phyloP scores from a whole-genome alignment of 2,113 vertebrate genomes.

The Alaudala cheleensis region DNA sequence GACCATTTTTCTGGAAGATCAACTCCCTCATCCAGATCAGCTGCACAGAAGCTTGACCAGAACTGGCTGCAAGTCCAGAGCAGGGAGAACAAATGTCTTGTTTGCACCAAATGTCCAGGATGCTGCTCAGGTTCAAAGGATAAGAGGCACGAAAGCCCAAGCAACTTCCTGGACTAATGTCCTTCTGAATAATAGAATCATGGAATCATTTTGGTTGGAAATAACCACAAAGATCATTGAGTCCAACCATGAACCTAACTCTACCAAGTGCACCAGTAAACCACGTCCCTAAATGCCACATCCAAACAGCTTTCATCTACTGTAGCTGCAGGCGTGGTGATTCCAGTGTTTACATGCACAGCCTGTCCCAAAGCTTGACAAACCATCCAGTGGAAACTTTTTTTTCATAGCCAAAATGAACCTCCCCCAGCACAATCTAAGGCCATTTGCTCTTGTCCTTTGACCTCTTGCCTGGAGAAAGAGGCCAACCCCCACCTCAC shows the following conservation, averaged over 20 bases:
- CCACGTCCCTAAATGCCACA: neutral
- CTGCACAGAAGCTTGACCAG: neutral
- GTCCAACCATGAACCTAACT: no score
- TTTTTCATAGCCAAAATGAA: no score
- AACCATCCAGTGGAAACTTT: neutral
- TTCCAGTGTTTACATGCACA: neutral
- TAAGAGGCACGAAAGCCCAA: neutral
- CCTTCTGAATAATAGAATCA: neutral
- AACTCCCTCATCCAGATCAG: neutral
- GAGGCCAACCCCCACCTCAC: neutral
- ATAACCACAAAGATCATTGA: neutral
- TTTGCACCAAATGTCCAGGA: neutral
- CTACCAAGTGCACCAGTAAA: neutral
- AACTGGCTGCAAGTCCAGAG: neutral
- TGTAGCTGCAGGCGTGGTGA: neutral
- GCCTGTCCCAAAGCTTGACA: neutral
- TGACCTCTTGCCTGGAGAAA: neutral
- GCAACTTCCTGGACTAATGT: neutral
- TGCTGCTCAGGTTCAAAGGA: neutral
- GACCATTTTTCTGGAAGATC: neutral
- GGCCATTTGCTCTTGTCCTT: neutral
- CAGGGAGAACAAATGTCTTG: neutral
- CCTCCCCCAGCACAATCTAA: neutral
- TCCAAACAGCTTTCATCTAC: neutral
- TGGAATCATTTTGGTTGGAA: rapidly evolving